Conservation (phyloP, 1,140 invertebrate genomes). For the Leptonema lineaticorne region DNA sequence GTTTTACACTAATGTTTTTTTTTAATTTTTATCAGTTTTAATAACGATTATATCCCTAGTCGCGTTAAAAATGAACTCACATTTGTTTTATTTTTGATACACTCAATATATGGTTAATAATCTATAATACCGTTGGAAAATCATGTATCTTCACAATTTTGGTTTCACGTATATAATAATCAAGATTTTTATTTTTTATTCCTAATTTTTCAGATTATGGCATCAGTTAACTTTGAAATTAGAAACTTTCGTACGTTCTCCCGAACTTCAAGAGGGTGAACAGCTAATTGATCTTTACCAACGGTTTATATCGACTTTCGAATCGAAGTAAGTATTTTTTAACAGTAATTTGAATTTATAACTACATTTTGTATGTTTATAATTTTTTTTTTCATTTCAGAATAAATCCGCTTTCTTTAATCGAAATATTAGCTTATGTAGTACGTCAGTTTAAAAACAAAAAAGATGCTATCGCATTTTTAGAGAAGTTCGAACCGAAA, state of each 20-base stretch:
- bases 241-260: conserved; percentile 78
- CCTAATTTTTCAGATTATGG: conserved; percentile 91
- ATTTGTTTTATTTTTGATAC: no score
- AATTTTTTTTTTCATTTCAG: conserved; percentile 58
- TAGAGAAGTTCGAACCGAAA: conserved; percentile 84
- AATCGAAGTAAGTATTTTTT: conserved; percentile 80
- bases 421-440: conserved; percentile 82
- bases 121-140: no score
- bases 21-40: no score
- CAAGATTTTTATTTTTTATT: no score
- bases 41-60: no score
- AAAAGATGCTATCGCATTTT: conserved; percentile 79
- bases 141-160: no score
- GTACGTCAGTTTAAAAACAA: conserved; percentile 79
- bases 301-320: conserved; percentile 90
- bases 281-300: conserved; percentile 85
- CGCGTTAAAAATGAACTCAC: no score
- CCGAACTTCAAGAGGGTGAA: conserved; percentile 74
- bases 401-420: conserved; percentile 89
- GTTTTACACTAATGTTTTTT: no score
- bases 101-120: no score
- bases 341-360: background rate
- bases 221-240: conserved; percentile 92
- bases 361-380: background rate
- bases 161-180: no score